Evolutionary conservation across 2,888 invertebrate genomes (phyloP), one percentile per base, ranked within the genome.

Genomic region (Netelia virgata): DNA sequence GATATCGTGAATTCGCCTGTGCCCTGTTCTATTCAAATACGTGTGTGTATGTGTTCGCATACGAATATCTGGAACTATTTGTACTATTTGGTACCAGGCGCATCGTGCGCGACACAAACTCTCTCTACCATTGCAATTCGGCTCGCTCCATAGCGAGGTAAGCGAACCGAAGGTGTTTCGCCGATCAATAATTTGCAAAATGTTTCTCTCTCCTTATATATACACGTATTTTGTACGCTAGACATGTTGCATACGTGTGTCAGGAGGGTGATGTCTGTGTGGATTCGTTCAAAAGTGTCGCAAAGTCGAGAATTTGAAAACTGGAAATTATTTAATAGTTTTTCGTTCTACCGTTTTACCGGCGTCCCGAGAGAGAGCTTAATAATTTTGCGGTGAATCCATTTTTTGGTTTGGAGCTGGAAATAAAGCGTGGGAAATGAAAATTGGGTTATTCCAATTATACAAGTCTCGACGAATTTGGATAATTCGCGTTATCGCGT

Each of bases 121-220:
- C 47, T 63, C 53, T 47, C 18, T 18, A 50, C 57, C 43, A 43
- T 64, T n/a, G 47, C 59, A 57, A 36, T 59, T 66, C 28, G 64
- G 14, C 64, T 50, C 18, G 55, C 47, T 47, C 53, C 36, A 36
- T 16, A 59, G 66, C 74, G 59, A 64, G 16, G 59, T 72, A 75
- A 84, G 64, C 82, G 70, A 73, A 69, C 69, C 61, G 20, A 73
- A 69, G 64, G 75, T 79, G 43, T 82, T 79, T 61, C 66, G 53
- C 57, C 72, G 82, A 85, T 84, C 77, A 82, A 84, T 84, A 84
- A 84, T 81, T 84, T 74, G 43, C 70, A 28, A 84, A 84, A 84
- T 77, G 77, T 73, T 77, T 81, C 76, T 61, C 64, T 47, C 53
- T 47, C 53, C 50, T 55, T 55, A 64, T 41, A 36, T 55, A 64